Evolutionary conservation across 2,113 vertebrate genomes (phyloP), one percentile per base, ranked within the genome.

Genomic region (Carlito syrichta): DNA sequence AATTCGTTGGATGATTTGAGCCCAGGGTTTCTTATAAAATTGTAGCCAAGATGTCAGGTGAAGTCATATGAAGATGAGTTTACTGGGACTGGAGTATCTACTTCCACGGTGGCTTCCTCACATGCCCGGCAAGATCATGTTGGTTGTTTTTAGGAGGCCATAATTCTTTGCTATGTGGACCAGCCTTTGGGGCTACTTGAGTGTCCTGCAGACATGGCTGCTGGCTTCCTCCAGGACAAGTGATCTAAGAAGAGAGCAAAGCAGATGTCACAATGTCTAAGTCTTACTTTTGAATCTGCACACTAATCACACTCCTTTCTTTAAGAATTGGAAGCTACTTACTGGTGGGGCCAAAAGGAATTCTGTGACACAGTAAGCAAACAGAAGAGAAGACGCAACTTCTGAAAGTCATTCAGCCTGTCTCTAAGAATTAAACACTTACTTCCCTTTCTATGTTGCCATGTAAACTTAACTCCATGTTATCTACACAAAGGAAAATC

Each of bases 401-500:
- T 68, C 30, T 91, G 35, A 30, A 63, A 88, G 87, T 52, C 89
- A 52, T 71, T 45, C 25, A 81, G 30, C 11, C 11, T 35, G 12
- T 45, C 25, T 94, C 19, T 94, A 40, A 86, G 19, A 84, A 63
- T n/a, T 54, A 69, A 96, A 73, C 20, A 77, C 9, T n/a, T 56
- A 58, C 32, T 88, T 76, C 23, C 11, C n/a, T 89, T 62, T 68
- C 30, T 66, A 16, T 45, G 16, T n/a, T 62, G 19, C 22, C 22
- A 50, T 50, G 52, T 60, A 81, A 68, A 58, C 9, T 73, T 96
- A 76, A 32, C 76, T 62, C 22, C 32, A 14, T 45, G 66, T 90
- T 88, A 50, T 86, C 54, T 92, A 54, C 77, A 74, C 56, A 77
- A 88, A 83, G 77, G 94, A 91, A 93, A 85, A 69, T 50, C 38